A percentile compares a stretch with the other conserved stretches of the same genome.
Evolutionary conservation across 2,113 vertebrate species (phyloP).

Genomic region (Microcebus lehilahytsara): DNA sequence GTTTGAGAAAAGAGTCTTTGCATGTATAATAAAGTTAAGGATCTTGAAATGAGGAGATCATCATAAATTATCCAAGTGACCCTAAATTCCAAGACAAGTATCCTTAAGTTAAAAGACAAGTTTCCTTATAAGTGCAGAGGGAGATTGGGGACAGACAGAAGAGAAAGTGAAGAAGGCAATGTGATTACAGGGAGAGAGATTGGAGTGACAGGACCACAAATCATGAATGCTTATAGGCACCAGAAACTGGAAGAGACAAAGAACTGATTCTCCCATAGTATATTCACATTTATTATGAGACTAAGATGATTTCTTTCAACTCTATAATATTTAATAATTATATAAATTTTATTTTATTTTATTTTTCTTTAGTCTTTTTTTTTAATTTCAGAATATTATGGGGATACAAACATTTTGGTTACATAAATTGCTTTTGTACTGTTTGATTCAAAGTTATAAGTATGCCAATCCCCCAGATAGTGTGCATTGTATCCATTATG

Average conservation of each 20-base stretch:
- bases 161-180: not conserved
- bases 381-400: too few species aligned
- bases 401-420: too few species aligned
- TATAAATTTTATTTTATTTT: not conserved
- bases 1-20: not conserved
- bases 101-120: not conserved
- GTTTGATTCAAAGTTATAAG: too few species aligned
- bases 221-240: not conserved
- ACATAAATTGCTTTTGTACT: too few species aligned
- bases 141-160: not conserved
- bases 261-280: not conserved
- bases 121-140: not conserved
- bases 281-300: not conserved
- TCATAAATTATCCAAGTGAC: not conserved
- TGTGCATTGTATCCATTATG: too few species aligned
- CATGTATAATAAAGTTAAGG: not conserved
- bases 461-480: too few species aligned
- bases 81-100: not conserved
- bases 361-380: too few species aligned
- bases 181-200: not conserved
- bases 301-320: not conserved
- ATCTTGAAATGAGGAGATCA: not conserved
- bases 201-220: not conserved
- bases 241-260: not conserved
- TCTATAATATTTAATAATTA: not conserved